These are phyloP conservation scores for Corynorhinus townsendii DNA, from an alignment of 2,113 vertebrate genomes.

Conservation along the genomic window DNA sequence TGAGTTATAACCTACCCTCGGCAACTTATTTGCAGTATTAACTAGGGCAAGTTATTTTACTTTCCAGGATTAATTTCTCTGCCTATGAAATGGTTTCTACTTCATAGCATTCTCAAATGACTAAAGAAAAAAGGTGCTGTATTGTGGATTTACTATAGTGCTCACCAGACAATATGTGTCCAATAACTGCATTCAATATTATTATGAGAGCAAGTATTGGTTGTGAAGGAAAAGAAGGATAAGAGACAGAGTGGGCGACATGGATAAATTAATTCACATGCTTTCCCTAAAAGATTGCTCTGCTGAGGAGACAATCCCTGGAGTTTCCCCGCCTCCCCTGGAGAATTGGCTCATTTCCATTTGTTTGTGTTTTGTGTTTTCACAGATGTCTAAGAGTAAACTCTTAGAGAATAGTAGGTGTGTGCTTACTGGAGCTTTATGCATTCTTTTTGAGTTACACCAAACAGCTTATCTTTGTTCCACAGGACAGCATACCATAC, in stretches of 20 bases:
- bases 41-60: not conserved
- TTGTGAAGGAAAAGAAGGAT: not conserved
- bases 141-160: not conserved
- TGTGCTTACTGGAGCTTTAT: constrained; percentile 48
- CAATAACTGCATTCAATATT: not conserved
- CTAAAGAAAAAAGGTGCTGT: not conserved
- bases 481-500: constrained; percentile 66
- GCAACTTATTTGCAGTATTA: not conserved
- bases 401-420: constrained; percentile 41
- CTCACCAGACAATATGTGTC: not conserved
- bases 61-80: not conserved
- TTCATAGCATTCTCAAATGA: not conserved
- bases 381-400: constrained; percentile 42
- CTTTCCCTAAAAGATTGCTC: not conserved
- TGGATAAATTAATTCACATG: constrained; percentile 34
- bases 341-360: constrained; percentile 42
- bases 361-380: constrained; percentile 51
- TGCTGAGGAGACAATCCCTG: not conserved
- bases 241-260: not conserved
- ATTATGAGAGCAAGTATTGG: not conserved
- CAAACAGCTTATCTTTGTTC: constrained; percentile 78
- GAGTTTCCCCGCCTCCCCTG: not conserved
- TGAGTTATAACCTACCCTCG: not conserved
- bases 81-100: not conserved
- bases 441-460: constrained; percentile 67